Evolutionary conservation across 1,140 invertebrate genomes (phyloP).

Genomic region (Temnothorax longispinosus): DNA sequence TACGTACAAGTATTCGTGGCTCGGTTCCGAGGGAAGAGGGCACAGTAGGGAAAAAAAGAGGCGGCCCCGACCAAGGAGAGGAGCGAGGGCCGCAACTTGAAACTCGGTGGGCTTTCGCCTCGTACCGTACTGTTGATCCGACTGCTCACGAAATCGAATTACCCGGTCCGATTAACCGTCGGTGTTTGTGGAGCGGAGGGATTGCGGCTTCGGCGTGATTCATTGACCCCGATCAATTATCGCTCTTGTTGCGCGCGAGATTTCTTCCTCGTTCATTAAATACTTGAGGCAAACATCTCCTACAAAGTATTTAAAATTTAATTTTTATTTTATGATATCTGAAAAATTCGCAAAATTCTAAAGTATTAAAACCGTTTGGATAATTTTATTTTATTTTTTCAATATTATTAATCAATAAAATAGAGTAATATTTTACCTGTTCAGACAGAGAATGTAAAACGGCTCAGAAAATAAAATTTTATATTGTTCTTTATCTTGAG

Average conservation of each 20-base stretch:
- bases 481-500: not conserved
- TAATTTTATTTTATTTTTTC: not conserved
- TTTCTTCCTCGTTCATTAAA: conserved; percentile 15
- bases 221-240: conserved; percentile 49
- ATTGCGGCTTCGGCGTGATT: conserved; percentile 24
- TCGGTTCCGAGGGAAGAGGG: conserved; percentile 50
- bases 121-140: conserved; percentile 55
- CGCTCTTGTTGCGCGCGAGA: not conserved
- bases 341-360: not conserved
- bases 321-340: not conserved
- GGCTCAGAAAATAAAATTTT: not conserved
- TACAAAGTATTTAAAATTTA: not conserved
- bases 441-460: not conserved
- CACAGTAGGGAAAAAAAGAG: conserved; percentile 16
- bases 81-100: conserved; percentile 22
- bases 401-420: not conserved
- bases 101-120: conserved; percentile 35
- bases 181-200: conserved; percentile 20
- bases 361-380: not conserved
- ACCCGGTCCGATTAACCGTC: conserved; percentile 49
- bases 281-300: too few relatives aligned
- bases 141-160: conserved; percentile 52
- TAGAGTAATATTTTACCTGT: not conserved
- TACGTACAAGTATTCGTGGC: conserved; percentile 62
- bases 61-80: not conserved